Base-by-base conservation (phyloP, 2,113 vertebrate genomes). In the Geothlypis trichas region DNA sequence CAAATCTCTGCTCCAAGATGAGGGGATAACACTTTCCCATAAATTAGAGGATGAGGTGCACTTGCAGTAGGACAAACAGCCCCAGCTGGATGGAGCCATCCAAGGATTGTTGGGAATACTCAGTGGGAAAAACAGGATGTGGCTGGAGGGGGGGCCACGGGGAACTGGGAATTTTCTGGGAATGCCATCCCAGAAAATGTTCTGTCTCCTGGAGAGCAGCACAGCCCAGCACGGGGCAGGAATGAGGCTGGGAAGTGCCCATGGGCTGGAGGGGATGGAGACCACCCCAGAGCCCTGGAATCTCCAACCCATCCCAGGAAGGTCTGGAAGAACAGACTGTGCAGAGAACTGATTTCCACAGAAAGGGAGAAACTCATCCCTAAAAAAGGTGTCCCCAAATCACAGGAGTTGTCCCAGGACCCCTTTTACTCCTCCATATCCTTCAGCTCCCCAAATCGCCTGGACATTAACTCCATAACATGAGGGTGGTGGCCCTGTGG, bases 181-280 rank as follows among this genome's bases (percentile, higher is more conserved):
- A 85, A 85, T 42, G 16, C 11, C 44, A 58, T 42, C 21, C 13
- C 35, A n/a, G n/a, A n/a, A n/a, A n/a, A n/a, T 42, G 5, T 0
- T 11, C 35, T 35, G 35, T 1, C 8, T 67, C 10, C 41, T 30
- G 69, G 41, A 66, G 69, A 41, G 4, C 23, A 10, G 39, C 55
- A 35, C 5, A 30, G 35, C 19, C 28, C 54, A 51, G 35, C 16
- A 28, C 0, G 1, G 24, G 35, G 35, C 7, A 12, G 83, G 61
- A 58, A 85, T 13, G 52, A 58, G 35, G 13, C 30, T 2, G 10
- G 52, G 83, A 76, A 51, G 16, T 9, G 61, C 5, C 20, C 24
- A 6, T 0, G 13, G 51, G 3, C 3, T 49, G 71, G 35, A 75
- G 30, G 3, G 24, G 20, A 30, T 42, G 0, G 0, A 42, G 24